Evolutionary conservation across 2,888 invertebrate species (phyloP), one percentile per base, ranked within the genome.

Genomic region (Acronicta alni): DNA sequence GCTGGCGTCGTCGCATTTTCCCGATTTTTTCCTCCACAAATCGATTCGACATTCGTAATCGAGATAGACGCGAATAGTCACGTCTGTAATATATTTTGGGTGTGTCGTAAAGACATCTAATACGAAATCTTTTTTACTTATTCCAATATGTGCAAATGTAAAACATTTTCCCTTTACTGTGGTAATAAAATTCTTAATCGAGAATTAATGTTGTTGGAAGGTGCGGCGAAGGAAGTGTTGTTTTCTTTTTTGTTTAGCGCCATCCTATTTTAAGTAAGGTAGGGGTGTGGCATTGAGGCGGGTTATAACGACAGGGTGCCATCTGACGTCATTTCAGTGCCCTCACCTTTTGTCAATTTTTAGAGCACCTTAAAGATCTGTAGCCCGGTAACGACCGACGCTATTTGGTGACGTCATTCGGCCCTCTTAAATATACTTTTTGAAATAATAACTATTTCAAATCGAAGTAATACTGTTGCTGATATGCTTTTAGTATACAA

Each of bases 91-190:
- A 91, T 90, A 89, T 89, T 82, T 77, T 84, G 75, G 74, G 80
- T 77, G 78, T 81, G 84, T 84, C 88, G 87, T 90, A 90, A 91
- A 89, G 86, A 79, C 80, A 82, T 87, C 80, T 87, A 85, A 88
- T 86, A 83, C 76, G 78, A 83, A 89, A 86, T 88, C 84, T 87
- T 88, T 90, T 88, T 89, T 88, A 87, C 87, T 89, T 88, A 86
- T 88, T 85, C 83, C 86, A 87, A 88, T 85, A 86, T 87, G 86
- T 86, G 83, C 79, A 69, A 80, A 78, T 80, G 77, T 86, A 85
- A 86, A 83, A 71, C 72, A 80, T 81, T 85, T 86, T 75, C 69
- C 66, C 67, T 77, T 78, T 79, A 67, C 72, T 84, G 80, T 78
- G 77, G 83, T 75, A 82, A 84, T 85, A 86, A 86, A 85, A 83